Conservation (phyloP, 2,888 invertebrate genomes). For the Toxonevra muliebris region DNA sequence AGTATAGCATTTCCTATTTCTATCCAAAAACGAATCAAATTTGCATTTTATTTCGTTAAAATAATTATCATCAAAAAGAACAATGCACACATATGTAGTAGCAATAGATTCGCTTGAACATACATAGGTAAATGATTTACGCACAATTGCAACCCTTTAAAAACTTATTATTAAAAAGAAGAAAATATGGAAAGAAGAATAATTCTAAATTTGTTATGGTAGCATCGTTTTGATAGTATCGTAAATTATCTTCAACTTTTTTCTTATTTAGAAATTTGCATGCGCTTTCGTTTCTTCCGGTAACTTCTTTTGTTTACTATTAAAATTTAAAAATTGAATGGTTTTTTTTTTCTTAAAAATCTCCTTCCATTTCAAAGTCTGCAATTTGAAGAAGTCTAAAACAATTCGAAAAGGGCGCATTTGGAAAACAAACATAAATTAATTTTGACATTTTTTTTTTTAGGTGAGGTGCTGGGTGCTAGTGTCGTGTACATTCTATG, state of each 20-base stretch:
- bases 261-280: slow-evolving; percentile 37
- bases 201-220: background rate
- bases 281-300: slow-evolving; percentile 13
- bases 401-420: slow-evolving; percentile 50
- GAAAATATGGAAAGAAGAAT: slow-evolving; percentile 1
- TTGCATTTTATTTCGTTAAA: slow-evolving; percentile 41
- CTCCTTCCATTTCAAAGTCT: too few species aligned
- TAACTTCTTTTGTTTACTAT: background rate
- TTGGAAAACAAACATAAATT: slow-evolving; percentile 66
- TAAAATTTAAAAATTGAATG: background rate
- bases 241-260: slow-evolving; percentile 25
- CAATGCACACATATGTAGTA: background rate
- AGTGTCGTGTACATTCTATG: slow-evolving; percentile 27
- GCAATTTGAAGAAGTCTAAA: background rate
- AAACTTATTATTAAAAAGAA: background rate
- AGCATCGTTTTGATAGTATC: slow-evolving; percentile 22
- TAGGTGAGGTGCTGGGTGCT: slow-evolving; percentile 21
- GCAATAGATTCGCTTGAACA: background rate
- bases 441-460: slow-evolving; percentile 63
- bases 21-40: slow-evolving; percentile 29
- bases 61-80: background rate
- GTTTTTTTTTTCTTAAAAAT: too few species aligned
- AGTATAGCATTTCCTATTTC: slow-evolving; percentile 37
- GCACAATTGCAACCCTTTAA: slow-evolving; percentile 20
- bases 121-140: slow-evolving; percentile 5